Conservation (phyloP, 2,797 vertebrate species). For the Anguilla anguilla region DNA sequence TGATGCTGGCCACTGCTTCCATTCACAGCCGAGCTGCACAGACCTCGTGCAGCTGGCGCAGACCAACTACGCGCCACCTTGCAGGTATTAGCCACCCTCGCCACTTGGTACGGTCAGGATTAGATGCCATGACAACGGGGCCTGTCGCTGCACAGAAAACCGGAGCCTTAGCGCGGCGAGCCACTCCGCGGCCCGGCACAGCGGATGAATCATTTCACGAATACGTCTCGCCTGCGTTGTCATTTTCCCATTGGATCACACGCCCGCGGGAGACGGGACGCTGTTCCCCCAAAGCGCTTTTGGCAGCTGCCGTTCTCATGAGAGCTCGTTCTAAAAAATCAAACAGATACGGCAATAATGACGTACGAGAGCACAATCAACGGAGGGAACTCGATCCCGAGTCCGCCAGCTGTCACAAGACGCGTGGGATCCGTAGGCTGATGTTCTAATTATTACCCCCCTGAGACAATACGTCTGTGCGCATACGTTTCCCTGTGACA, state of each 20-base stretch:
- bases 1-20: neutral
- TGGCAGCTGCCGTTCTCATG: neutral
- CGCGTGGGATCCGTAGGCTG: neutral
- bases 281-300: neutral
- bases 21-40: too few species aligned
- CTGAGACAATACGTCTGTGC: neutral
- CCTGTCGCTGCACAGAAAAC: neutral
- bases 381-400: neutral
- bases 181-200: neutral
- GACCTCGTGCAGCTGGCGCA: neutral
- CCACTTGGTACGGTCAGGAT: neutral
- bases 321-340: neutral
- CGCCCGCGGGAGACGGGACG: neutral
- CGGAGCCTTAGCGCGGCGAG: neutral
- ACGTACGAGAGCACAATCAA: neutral
- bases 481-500: neutral
- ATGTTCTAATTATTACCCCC: conserved; percentile 15
- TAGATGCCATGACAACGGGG: neutral
- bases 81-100: neutral
- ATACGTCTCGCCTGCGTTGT: neutral
- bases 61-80: neutral
- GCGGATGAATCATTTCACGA: neutral
- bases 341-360: neutral
- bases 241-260: neutral
- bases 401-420: conserved; percentile 2